Evolutionary conservation across 2,888 invertebrate genomes (phyloP), one percentile per base, ranked within the genome.

Genomic region (Cephus spinipes): DNA sequence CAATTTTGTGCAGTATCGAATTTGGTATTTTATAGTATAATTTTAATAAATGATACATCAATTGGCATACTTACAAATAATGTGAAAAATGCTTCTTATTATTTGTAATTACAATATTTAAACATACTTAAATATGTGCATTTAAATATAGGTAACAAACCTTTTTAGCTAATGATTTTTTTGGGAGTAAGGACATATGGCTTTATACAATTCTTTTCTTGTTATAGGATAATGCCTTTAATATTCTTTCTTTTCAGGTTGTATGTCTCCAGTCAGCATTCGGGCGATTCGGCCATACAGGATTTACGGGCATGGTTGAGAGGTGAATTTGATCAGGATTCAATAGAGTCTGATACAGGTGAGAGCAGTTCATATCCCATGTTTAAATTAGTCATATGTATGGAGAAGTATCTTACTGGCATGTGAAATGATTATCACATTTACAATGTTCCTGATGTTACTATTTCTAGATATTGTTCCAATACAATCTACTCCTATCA

Each of bases 291-390:
- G 15, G 74, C 55, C 30, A 76, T 85, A 55, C 76, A 80, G 1
- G 84, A 89, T 80, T 78, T 86, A 40, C 75, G 81, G 12, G 77
- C 80, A 35, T 89, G 89, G 89, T 75, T 87, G 36, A 84, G 75
- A 75, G 79, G 78, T 79, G 83, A 84, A 77, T 82, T 80, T 12
- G 80, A 82, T 73, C 73, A 55, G 69, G 69, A 73, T 34, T 69
- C 30, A 35, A 73, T 71, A 31, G 76, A 73, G 30, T 75, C n/a
- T 36, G 78, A 78, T 55, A 36, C 40, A 35, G 32, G 68, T 15
- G 36, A 77, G 32, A 73, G 76, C 73, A 15, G 23, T 75, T 78
- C 1, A 23, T 55, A 55, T 55, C 2, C 23, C 23, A 15, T 23
- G 23, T 23, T 55, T 55, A 23, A 55, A 55, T 55, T 55, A 55